A percentile compares a stretch with the other conserved stretches of the same genome.
These are phyloP conservation scores for Synaphobranchus kaupii DNA, from an alignment of 2,797 vertebrate species.

Conservation along the genomic window DNA sequence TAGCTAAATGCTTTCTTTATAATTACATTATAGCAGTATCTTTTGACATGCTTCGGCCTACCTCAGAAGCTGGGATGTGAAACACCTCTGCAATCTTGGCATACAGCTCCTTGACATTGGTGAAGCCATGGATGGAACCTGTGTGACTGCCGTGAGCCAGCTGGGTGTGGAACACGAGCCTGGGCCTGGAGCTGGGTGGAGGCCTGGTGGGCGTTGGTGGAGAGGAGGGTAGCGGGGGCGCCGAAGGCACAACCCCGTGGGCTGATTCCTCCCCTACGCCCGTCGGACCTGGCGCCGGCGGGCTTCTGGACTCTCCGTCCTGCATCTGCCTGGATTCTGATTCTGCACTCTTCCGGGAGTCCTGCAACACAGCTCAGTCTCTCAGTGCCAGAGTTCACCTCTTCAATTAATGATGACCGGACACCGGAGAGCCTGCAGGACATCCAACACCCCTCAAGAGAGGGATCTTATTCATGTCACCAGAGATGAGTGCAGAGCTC, in stretches of 20 bases:
- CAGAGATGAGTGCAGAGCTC: conserved; percentile 56
- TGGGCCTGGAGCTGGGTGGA: conserved; percentile 73
- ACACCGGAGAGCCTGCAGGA: conserved; percentile 57
- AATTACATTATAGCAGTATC: too few relatives aligned
- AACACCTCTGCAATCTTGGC: conserved; percentile 95
- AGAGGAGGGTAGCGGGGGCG: conserved; percentile 56
- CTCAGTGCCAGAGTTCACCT: conserved; percentile 32
- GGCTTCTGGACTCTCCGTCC: conserved; percentile 77
- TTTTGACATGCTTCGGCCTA: conserved; percentile 56
- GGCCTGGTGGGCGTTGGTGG: conserved; percentile 63
- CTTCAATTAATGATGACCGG: conserved; percentile 78
- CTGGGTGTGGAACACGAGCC: conserved; percentile 93
- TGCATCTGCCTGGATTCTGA: conserved; percentile 77
- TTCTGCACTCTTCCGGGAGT: conserved; percentile 57
- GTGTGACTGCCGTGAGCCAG: conserved; percentile 95
- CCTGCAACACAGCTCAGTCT: conserved; percentile 35
- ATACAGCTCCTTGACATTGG: conserved; percentile 95
- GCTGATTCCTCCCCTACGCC: conserved; percentile 56
- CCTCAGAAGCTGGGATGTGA: conserved; percentile 90
- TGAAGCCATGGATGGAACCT: conserved; percentile 91
- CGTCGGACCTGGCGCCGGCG: conserved; percentile 57
- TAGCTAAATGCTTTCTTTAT: too few relatives aligned
- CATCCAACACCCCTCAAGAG: conserved; percentile 43
- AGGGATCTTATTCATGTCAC: conserved; percentile 66
- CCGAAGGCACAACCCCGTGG: conserved; percentile 20